Evolutionary conservation across 2,113 vertebrate species (phyloP).

Genomic region (Phocoena phocoena): DNA sequence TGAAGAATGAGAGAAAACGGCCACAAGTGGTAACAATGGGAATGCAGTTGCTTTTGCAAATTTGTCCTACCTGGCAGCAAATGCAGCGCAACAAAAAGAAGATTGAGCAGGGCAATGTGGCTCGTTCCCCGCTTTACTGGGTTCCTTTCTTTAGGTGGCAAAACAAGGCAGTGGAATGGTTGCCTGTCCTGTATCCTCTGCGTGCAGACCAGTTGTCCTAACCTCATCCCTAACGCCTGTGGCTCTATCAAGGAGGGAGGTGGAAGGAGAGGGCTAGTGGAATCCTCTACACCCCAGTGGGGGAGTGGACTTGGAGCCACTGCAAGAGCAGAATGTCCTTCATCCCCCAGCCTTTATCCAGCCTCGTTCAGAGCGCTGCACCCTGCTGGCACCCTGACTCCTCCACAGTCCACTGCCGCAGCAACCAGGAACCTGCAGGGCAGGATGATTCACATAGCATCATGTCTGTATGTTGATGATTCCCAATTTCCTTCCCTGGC

Average conservation of each 20-base stretch:
- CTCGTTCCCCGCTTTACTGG: background rate
- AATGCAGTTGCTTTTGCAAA: background rate
- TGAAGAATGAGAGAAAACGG: background rate
- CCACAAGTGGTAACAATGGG: background rate
- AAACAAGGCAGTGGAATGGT: background rate
- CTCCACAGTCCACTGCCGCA: accelerated
- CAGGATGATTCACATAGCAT: background rate
- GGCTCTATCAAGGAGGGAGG: background rate
- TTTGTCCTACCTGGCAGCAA: background rate
- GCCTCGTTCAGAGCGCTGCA: background rate
- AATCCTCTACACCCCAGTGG: background rate
- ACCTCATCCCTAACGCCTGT: background rate
- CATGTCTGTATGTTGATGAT: background rate
- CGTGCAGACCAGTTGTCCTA: background rate
- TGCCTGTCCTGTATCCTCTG: background rate
- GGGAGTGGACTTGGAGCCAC: background rate
- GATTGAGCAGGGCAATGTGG: background rate
- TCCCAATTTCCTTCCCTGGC: background rate
- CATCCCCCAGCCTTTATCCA: background rate
- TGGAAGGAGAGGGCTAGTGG: too few relatives aligned
- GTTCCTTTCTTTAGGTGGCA: background rate
- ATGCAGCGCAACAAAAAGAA: background rate
- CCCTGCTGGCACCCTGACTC: background rate
- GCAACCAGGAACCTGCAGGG: background rate
- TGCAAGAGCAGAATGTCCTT: background rate